Conservation (phyloP, 1,140 invertebrate species). For the Diachasma alloeum region DNA sequence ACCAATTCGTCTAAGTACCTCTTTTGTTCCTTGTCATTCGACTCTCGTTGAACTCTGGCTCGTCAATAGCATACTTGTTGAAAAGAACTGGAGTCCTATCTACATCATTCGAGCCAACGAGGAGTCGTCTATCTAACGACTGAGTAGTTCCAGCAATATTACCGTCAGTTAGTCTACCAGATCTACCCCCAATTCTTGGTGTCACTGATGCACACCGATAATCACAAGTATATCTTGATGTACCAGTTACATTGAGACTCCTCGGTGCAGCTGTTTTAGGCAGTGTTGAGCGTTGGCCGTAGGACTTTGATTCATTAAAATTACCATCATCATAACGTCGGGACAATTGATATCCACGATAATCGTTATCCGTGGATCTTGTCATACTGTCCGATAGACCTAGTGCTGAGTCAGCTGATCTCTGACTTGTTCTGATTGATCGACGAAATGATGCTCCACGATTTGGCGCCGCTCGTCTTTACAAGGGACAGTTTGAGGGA, state of each 20-base stretch:
- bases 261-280: constrained; percentile 12
- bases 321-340: constrained; percentile 21
- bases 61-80: constrained; percentile 76
- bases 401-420: constrained; percentile 71
- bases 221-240: constrained; percentile 13
- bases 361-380: constrained; percentile 69
- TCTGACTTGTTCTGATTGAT: constrained; percentile 74
- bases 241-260: constrained; percentile 10
- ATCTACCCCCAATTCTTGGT: constrained; percentile 10
- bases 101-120: constrained; percentile 48
- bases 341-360: constrained; percentile 49
- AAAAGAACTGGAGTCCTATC: constrained; percentile 72
- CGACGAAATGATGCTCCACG: constrained; percentile 68
- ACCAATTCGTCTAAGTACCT: background rate
- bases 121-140: constrained; percentile 61
- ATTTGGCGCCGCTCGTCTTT: constrained; percentile 24
- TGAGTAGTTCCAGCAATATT: constrained; percentile 42
- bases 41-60: constrained; percentile 58
- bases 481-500: background rate
- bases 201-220: constrained; percentile 10
- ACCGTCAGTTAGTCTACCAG: background rate
- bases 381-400: constrained; percentile 66
- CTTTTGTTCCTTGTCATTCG: constrained; percentile 34
- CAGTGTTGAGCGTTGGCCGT: constrained; percentile 1
- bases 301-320: background rate